phyloP scores from a whole-genome alignment of 2,888 invertebrate species.

The Cinara cedri region DNA sequence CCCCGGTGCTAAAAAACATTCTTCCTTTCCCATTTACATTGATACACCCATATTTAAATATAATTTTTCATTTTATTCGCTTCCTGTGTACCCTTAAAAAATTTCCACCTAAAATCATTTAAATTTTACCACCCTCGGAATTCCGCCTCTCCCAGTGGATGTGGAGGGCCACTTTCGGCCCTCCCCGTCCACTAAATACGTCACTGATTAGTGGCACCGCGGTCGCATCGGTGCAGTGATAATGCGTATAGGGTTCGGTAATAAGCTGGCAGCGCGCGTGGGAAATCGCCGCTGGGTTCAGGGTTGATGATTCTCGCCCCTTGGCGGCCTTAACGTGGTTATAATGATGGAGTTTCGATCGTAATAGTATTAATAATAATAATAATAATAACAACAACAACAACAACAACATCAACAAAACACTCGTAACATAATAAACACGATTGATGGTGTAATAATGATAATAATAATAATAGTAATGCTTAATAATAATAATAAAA shows the following conservation, averaged over 20 bases:
- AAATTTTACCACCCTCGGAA: too few relatives aligned
- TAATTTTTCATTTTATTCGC: too few relatives aligned
- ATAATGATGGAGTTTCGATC: constrained; percentile 52
- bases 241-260: too few relatives aligned
- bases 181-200: background rate
- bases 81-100: too few relatives aligned
- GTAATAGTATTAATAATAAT: constrained; percentile 33
- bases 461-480: constrained; percentile 13
- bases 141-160: too few relatives aligned
- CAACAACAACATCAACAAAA: constrained; percentile 2
- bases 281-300: constrained; percentile 50
- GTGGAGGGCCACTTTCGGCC: background rate
- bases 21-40: too few relatives aligned
- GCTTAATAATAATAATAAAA: constrained; percentile 11
- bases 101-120: too few relatives aligned
- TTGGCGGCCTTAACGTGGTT: constrained; percentile 44
- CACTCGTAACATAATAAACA: constrained; percentile 28
- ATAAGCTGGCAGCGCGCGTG: constrained; percentile 18
- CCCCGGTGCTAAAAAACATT: too few relatives aligned
- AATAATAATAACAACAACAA: constrained; percentile 15
- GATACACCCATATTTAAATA: too few relatives aligned
- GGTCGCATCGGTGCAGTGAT: background rate
- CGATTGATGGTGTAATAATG: constrained; percentile 40
- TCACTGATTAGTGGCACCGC: background rate
- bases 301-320: constrained; percentile 41